phyloP scores from a whole-genome alignment of 2,888 invertebrate species.

The Rhagonycha fulva region DNA sequence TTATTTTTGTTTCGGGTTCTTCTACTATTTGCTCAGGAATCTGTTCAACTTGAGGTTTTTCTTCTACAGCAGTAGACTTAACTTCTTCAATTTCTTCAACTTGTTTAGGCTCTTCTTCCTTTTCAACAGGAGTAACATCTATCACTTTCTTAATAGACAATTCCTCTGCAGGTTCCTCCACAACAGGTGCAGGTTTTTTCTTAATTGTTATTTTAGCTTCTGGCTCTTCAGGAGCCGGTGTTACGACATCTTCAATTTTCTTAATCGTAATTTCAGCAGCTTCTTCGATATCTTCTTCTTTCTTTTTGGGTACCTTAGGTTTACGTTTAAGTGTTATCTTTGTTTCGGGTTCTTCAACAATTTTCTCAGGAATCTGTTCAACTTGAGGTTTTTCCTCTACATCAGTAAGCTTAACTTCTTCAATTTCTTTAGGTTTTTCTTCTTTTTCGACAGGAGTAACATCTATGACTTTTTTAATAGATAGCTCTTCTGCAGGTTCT shows the following conservation, averaged over 20 bases:
- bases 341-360: constrained; percentile 39
- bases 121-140: constrained; percentile 17
- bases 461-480: constrained; percentile 41
- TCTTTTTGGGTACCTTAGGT: constrained; percentile 30
- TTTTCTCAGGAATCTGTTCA: constrained; percentile 32
- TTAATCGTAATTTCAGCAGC: constrained; percentile 50
- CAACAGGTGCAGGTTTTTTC: constrained; percentile 48
- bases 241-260: constrained; percentile 56
- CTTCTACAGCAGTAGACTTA: constrained; percentile 37
- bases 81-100: constrained; percentile 39
- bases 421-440: constrained; percentile 47
- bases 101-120: constrained; percentile 26
- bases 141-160: constrained; percentile 19
- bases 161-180: constrained; percentile 40
- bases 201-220: constrained; percentile 41
- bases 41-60: neutral
- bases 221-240: constrained; percentile 33
- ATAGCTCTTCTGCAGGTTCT: constrained; percentile 48
- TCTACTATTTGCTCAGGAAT: constrained; percentile 36
- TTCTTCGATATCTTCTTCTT: constrained; percentile 17
- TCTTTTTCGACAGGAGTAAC: constrained; percentile 40
- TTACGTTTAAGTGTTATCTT: constrained; percentile 33
- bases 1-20: neutral
- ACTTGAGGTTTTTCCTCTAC: constrained; percentile 44
- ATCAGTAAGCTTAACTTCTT: constrained; percentile 27